These are phyloP conservation scores for Ctenodactylus gundi DNA, from an alignment of 2,113 vertebrate genomes.

Conservation along the genomic window DNA sequence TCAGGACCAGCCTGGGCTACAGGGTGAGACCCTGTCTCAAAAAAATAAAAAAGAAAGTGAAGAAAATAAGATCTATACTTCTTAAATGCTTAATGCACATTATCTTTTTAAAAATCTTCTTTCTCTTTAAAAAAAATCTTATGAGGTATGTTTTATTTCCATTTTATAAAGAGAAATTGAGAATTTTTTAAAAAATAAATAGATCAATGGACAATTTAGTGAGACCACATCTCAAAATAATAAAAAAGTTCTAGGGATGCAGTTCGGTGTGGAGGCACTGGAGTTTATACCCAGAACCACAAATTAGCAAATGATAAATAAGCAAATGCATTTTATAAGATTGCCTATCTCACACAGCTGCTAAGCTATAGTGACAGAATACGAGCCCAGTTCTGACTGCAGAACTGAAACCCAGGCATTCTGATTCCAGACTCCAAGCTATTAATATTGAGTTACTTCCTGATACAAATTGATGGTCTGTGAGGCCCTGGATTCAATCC, in stretches of 20 bases:
- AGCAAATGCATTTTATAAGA: too few relatives aligned
- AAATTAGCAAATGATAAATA: too few relatives aligned
- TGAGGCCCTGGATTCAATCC: neutral
- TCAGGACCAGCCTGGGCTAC: too few relatives aligned
- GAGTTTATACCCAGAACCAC: too few relatives aligned
- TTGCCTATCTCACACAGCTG: neutral
- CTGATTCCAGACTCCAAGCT: neutral
- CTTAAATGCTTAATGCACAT: neutral
- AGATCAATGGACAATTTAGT: too few relatives aligned
- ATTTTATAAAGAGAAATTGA: slow-evolving; percentile 18
- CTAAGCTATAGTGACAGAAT: neutral
- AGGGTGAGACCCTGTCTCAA: too few relatives aligned
- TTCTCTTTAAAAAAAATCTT: slow-evolving; percentile 1
- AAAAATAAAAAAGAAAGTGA: neutral
- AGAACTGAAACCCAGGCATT: neutral
- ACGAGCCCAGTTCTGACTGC: neutral
- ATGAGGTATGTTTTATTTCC: neutral
- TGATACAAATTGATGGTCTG: neutral
- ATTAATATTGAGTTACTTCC: neutral
- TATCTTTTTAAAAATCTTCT: too few relatives aligned
- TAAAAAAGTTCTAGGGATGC: too few relatives aligned
- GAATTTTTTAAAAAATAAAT: neutral
- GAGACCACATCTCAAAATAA: too few relatives aligned
- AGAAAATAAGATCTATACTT: too few relatives aligned
- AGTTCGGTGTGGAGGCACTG: too few relatives aligned